These are phyloP conservation scores for Xiphophorus couchianus DNA, from an alignment of 2,113 vertebrate genomes.

Conservation along the genomic window DNA sequence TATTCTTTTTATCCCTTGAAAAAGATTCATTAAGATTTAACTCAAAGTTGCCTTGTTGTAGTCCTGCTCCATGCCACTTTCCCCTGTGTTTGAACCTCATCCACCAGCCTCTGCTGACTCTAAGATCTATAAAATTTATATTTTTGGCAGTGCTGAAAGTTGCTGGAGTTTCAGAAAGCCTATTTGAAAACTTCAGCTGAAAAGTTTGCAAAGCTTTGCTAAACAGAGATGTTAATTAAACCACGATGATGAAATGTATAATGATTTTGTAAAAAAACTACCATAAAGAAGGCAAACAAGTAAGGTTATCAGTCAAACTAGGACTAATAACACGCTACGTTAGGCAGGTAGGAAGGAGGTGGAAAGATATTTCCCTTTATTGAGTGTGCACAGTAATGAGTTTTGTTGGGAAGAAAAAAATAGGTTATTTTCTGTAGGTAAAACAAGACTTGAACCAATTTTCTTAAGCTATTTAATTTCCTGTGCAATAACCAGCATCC, in stretches of 20 bases:
- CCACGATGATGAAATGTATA: not conserved
- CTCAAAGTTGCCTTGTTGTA: not conserved
- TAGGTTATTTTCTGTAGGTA: too few species aligned
- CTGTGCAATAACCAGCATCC: not conserved
- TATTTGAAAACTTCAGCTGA: not conserved
- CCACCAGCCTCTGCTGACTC: not conserved
- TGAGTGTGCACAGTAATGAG: conserved; percentile 20
- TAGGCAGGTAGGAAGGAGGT: not conserved
- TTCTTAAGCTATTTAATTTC: not conserved
- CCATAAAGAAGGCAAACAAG: not conserved
- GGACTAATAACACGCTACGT: not conserved
- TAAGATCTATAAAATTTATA: not conserved
- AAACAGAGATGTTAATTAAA: not conserved
- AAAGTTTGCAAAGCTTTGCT: not conserved
- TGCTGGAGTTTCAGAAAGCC: not conserved
- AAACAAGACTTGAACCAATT: not conserved
- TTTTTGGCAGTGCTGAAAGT: not conserved
- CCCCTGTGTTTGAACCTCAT: too few species aligned
- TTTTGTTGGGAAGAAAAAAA: conserved; percentile 18
- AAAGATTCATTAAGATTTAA: not conserved
- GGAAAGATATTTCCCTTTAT: not conserved
- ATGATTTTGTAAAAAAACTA: not conserved
- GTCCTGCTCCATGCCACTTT: not conserved
- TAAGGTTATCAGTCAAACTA: not conserved
- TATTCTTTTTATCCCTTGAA: not conserved